These are phyloP conservation scores for Dinocampus coccinellae DNA, from an alignment of 2,888 invertebrate species.

Conservation along the genomic window DNA sequence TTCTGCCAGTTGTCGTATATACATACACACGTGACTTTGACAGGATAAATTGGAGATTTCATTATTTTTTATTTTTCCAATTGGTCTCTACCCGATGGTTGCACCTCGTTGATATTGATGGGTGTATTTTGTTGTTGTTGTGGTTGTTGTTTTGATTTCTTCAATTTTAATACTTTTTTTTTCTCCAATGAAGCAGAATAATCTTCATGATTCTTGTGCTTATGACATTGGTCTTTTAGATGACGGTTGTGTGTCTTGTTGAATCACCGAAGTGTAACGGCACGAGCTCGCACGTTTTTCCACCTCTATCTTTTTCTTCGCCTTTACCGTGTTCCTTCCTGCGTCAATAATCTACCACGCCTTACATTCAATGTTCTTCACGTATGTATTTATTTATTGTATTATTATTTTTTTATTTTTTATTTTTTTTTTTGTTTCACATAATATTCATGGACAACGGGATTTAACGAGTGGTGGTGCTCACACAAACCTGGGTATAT, in stretches of 20 bases:
- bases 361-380: conserved; percentile 5
- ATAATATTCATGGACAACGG: conserved; percentile 38
- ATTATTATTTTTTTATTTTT: conserved; percentile 8
- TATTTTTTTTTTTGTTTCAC: background rate
- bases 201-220: background rate
- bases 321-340: background rate
- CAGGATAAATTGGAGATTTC: background rate
- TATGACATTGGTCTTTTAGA: background rate
- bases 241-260: background rate
- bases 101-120: background rate
- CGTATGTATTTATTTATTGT: background rate
- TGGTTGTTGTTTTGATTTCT: too few relatives aligned
- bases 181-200: conserved; percentile 22
- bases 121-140: background rate
- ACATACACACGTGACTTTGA: background rate
- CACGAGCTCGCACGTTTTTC: conserved; percentile 29
- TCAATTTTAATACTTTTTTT: background rate
- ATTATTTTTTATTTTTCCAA: background rate
- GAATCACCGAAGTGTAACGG: conserved; percentile 26
- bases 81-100: background rate
- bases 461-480: conserved; percentile 41
- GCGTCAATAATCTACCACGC: conserved; percentile 16
- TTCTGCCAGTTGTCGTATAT: background rate
- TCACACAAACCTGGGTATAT: background rate
- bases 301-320: background rate